phyloP scores from a whole-genome alignment of 2,797 vertebrate genomes.

The Margarornis squamiger region DNA sequence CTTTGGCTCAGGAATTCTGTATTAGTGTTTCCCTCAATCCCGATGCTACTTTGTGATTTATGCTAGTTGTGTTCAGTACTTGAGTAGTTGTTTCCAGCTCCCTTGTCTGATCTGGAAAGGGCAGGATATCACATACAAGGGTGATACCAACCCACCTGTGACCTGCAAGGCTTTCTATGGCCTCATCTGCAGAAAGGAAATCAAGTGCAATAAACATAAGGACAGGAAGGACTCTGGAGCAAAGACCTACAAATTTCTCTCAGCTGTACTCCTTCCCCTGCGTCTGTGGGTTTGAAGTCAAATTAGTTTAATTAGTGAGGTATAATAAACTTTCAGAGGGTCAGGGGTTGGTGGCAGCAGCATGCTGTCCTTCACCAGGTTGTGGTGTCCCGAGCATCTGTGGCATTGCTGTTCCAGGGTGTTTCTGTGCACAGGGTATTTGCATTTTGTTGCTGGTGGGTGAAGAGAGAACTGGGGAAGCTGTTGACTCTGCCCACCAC shows the following conservation, averaged over 20 bases:
- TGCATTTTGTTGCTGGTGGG: neutral
- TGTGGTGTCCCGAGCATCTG: neutral
- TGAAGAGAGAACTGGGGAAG: neutral
- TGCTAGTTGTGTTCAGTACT: neutral
- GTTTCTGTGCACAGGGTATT: accelerated
- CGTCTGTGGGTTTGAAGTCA: neutral
- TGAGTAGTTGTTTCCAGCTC: neutral
- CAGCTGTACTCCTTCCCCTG: neutral
- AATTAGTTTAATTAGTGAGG: neutral
- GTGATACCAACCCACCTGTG: neutral
- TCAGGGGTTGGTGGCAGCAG: neutral
- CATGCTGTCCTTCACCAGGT: accelerated
- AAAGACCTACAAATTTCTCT: neutral
- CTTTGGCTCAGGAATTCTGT: neutral
- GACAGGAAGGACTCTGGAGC: neutral
- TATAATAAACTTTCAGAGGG: neutral
- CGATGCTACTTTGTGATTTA: neutral
- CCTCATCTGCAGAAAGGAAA: neutral
- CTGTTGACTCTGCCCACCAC: neutral
- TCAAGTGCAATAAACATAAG: neutral
- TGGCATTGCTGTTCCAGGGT: neutral
- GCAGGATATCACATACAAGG: accelerated
- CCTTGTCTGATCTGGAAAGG: neutral
- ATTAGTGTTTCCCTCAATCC: neutral
- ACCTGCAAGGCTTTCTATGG: neutral